A percentile compares a stretch with the other conserved stretches of the same genome.
Evolutionary conservation across 1,140 invertebrate species (phyloP).

Genomic region (Thrips palmi): DNA sequence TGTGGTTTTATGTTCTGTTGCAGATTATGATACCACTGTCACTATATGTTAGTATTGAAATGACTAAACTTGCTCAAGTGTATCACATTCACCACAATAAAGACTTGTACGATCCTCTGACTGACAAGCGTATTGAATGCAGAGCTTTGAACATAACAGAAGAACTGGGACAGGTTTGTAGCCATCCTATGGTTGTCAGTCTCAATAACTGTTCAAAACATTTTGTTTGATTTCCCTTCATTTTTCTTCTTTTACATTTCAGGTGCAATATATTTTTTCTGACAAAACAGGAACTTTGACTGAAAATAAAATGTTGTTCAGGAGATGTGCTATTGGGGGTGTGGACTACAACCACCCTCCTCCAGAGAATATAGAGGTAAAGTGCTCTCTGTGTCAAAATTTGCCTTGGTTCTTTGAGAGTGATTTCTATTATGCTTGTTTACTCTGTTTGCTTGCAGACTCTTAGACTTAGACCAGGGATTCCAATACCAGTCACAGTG

Average conservation of each 20-base stretch:
- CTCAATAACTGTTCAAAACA: not conserved
- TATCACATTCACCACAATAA: constrained; percentile 87
- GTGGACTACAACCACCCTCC: constrained; percentile 72
- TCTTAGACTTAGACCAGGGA: no score
- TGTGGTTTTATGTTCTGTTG: constrained; percentile 14
- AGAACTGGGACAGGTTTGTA: constrained; percentile 68
- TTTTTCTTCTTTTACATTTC: constrained; percentile 13
- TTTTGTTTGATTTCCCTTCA: not conserved
- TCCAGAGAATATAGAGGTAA: constrained; percentile 10
- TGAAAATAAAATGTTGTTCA: constrained; percentile 91
- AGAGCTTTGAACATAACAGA: constrained; percentile 93
- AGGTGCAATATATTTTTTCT: constrained; percentile 90
- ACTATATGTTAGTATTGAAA: constrained; percentile 90
- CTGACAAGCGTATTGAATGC: constrained; percentile 79
- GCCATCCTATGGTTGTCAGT: not conserved
- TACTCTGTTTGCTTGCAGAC: no score
- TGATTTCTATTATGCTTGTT: no score
- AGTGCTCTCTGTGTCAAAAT: constrained; percentile 1
- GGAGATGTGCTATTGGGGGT: constrained; percentile 71
- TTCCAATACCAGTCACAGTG: no score
- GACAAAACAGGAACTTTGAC: no score
- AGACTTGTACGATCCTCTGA: constrained; percentile 64
- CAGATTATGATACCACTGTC: constrained; percentile 94
- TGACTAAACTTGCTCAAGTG: constrained; percentile 90
- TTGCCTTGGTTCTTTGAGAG: no score